phyloP scores from a whole-genome alignment of 2,113 vertebrate species.

The Neogobius melanostomus region DNA sequence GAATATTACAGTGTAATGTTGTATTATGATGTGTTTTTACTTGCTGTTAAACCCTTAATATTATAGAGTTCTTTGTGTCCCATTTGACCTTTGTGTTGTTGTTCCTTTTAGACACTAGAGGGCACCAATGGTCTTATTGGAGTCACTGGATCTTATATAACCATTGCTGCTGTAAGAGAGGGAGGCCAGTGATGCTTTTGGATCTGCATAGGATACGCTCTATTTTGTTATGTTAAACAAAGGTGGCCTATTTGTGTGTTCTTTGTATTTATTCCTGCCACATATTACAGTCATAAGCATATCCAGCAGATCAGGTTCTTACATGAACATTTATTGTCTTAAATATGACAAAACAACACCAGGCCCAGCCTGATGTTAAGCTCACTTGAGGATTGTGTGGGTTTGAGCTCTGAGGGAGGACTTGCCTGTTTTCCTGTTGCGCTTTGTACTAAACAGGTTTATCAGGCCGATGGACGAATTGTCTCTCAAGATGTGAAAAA shows the following conservation, averaged over 20 bases:
- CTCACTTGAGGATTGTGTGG: constrained; percentile 24
- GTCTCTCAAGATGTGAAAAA: constrained; percentile 9
- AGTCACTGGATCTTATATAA: constrained; percentile 59
- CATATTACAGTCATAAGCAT: neutral
- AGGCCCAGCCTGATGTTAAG: constrained; percentile 40
- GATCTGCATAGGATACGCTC: constrained; percentile 52
- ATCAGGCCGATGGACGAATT: constrained; percentile 32
- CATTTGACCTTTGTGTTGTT: constrained; percentile 63
- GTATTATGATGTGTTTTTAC: neutral
- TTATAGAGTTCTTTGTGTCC: constrained; percentile 40
- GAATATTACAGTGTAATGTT: neutral
- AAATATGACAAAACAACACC: neutral
- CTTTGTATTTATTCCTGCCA: neutral
- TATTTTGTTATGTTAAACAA: constrained; percentile 36
- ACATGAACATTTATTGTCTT: constrained; percentile 18
- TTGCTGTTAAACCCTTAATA: neutral
- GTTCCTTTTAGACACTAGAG: constrained; percentile 57
- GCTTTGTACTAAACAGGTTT: constrained; percentile 50
- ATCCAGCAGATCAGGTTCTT: neutral
- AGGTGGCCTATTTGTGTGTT: constrained; percentile 14
- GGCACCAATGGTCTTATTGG: constrained; percentile 53
- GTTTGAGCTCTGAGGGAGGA: constrained; percentile 12
- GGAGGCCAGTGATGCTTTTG: constrained; percentile 58
- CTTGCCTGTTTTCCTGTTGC: constrained; percentile 27
- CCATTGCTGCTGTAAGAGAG: constrained; percentile 56